Evolutionary conservation across 1,140 invertebrate species (phyloP).

Genomic region (Drosophila melanogaster): Release_6_plus_ISO1_MT NC_004354.4:4029001-4029500

Average conservation of each 20-base stretch:
- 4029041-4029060: constrained; percentile 11
- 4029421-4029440: constrained; percentile 44
- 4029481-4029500: constrained; percentile 84
- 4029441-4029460: constrained; percentile 16
- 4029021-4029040: constrained; percentile 25
- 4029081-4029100: constrained; percentile 20
- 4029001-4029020: background rate
- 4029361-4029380: constrained; percentile 84
- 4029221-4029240: constrained; percentile 78
- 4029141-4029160: constrained; percentile 20
- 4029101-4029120: constrained; percentile 67
- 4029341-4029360: constrained; percentile 84
- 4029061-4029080: constrained; percentile 1
- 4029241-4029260: constrained; percentile 76
- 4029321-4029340: constrained; percentile 84
- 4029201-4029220: constrained; percentile 16
- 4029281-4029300: constrained; percentile 27
- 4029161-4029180: background rate
- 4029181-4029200: constrained; percentile 13
- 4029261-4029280: constrained; percentile 39
- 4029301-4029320: constrained; percentile 15
- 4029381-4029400: constrained; percentile 52
- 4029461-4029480: constrained; percentile 38
- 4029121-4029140: constrained; percentile 70
- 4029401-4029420: constrained; percentile 60